Evolutionary conservation across 2,888 invertebrate genomes (phyloP).

Genomic region (Volucella zonaria): DNA sequence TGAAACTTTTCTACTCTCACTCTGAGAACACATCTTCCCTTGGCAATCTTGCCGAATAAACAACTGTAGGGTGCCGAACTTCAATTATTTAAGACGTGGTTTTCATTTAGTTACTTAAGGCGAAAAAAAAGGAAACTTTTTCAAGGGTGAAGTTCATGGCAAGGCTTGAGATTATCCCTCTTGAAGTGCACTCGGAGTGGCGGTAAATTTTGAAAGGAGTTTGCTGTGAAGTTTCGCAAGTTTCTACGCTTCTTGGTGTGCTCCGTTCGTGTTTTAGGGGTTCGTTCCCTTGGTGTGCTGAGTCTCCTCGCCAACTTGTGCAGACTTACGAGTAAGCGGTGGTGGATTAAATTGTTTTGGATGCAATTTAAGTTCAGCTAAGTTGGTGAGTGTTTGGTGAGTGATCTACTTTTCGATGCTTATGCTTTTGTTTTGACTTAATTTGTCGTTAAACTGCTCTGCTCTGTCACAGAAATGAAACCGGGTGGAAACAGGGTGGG

Average conservation of each 20-base stretch:
- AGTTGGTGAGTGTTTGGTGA: constrained; percentile 34
- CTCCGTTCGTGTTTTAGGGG: constrained; percentile 45
- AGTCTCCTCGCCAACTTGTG: constrained; percentile 9
- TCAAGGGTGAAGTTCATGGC: constrained; percentile 71
- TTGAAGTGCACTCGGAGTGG: constrained; percentile 44
- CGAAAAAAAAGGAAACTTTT: constrained; percentile 22
- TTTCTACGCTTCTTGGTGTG: constrained; percentile 35
- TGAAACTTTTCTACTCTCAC: constrained; percentile 52
- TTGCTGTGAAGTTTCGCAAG: constrained; percentile 59
- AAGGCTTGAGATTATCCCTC: constrained; percentile 61
- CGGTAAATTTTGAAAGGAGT: constrained; percentile 63
- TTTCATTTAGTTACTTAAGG: constrained; percentile 71
- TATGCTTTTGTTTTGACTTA: constrained; percentile 26
- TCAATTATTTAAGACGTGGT: constrained; percentile 74
- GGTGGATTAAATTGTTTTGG: constrained; percentile 66
- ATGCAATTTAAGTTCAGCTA: constrained; percentile 64
- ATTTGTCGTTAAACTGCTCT: constrained; percentile 48
- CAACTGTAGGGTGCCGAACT: constrained; percentile 62
- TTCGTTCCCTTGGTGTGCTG: no score
- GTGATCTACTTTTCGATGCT: constrained; percentile 46
- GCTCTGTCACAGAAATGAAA: constrained; percentile 9
- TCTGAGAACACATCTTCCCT: neutral
- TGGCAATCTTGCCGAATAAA: constrained; percentile 15
- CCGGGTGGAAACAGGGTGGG: neutral
- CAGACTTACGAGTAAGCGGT: constrained; percentile 28